Base-by-base conservation (phyloP, 2,888 invertebrate genomes). In the Ophion costatus region DNA sequence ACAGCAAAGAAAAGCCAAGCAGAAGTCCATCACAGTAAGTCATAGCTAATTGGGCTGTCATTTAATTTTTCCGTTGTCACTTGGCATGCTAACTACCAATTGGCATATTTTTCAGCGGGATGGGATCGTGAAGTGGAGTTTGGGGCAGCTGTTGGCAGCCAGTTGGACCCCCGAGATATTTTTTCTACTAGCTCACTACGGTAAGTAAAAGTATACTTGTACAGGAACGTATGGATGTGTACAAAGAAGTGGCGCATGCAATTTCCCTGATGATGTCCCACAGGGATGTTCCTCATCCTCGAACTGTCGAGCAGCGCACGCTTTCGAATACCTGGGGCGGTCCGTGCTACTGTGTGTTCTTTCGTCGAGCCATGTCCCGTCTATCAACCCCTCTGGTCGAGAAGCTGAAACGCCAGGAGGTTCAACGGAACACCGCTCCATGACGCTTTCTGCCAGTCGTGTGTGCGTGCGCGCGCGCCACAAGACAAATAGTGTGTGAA, bases 241-340 rank as follows among this genome's bases (percentile, higher is more conserved):
- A 89, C 91, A 91, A 92, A 92, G 4, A 93, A 92, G 91, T 91
- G 91, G 90, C 90, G 90, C 90, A 91, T 92, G 91, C 92, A 92
- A 93, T 93, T 93, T 93, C 90, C 90, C 91, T 91, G 93, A 93
- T 92, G 91, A 93, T 89, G 90, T 90, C 90, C 92, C 91, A 91
- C 76, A 75, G 93, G 91, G 91, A 92, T 78, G 78, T 77, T 81
- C 74, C 77, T 77, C 76, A 80, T 84, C 76, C 81, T 74, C 82
- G 45, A 71, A 71, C 71, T 64, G 61, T 61, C 66, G 24, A 56
- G 51, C 64, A n/a, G 61, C 80, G 69, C 76, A 84, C 78, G 80
- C 71, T 85, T 82, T 74, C 74, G 51, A 20, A 67, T 64, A 33
- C 74, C 71, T 9, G 57, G 24, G 22, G 64, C 80, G 20, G 71